Percentiles rank a stretch among this genome's conserved stretches.
phyloP scores from a whole-genome alignment of 1,140 invertebrate genomes.

The Cydia amplana region DNA sequence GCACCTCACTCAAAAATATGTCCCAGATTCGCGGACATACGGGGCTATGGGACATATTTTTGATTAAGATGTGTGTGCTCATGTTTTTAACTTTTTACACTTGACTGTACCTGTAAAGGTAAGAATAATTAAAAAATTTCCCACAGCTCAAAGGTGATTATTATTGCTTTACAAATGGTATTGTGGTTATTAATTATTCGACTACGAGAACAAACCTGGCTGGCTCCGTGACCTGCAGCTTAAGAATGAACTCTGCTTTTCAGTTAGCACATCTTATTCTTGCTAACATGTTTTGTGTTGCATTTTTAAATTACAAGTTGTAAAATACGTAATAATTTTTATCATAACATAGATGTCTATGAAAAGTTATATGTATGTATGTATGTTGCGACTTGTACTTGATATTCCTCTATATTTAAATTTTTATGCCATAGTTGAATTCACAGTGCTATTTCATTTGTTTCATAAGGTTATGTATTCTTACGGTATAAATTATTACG shows the following conservation, averaged over 20 bases:
- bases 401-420: not conserved
- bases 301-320: constrained; percentile 15
- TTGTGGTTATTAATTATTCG: not conserved
- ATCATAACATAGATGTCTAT: not conserved
- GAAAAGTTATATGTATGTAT: not conserved
- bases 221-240: not conserved
- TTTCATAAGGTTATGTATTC: not conserved
- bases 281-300: constrained; percentile 32
- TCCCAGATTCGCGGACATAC: too few species aligned
- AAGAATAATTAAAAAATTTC: not conserved
- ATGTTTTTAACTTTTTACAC: too few species aligned
- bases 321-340: not conserved
- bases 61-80: too few species aligned
- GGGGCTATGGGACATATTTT: too few species aligned
- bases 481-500: too few species aligned
- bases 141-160: not conserved
- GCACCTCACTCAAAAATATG: too few species aligned
- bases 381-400: constrained; percentile 9
- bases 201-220: not conserved
- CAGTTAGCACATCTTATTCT: not conserved
- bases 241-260: not conserved
- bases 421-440: not conserved
- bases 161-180: not conserved
- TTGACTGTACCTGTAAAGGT: too few species aligned
- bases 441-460: constrained; percentile 21